Evolutionary conservation across 2,888 invertebrate genomes (phyloP), one percentile per base, ranked within the genome.

Genomic region (Noctua pronuba): DNA sequence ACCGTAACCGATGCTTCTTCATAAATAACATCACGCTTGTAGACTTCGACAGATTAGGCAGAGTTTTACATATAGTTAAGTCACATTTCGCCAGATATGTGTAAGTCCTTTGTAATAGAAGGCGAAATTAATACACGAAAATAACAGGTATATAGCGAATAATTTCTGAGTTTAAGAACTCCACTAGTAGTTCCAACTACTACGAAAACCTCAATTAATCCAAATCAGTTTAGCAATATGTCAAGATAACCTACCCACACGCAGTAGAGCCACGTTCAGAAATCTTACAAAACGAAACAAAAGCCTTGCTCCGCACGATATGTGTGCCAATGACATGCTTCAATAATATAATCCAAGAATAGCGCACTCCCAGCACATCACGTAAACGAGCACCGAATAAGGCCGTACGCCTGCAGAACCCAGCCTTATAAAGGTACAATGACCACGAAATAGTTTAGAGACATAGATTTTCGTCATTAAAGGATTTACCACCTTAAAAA

Each of bases 381-480:
- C 80, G 85, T 83, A 82, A 74, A 79, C 64, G 49, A 41, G 35
- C 67, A 77, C 80, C 75, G 24, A 73, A 81, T 85, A 86, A 66
- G 80, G 84, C 77, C 71, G 68, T 58, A 64, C 74, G 75, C 65
- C 80, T 76, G 79, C 80, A 79, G 75, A 84, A 80, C 75, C 73
- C 60, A 79, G 75, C 89, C 86, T 76, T 88, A 82, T 84, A 79
- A 75, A 86, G 86, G 88, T 85, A 88, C 89, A 88, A 81, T 85
- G 89, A 88, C 88, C 88, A 88, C 84, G 75, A 79, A 79, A 79
- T 85, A 78, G 72, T 78, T 84, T 68, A 64, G 71, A 69, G 35
- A 55, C 16, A 49, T 75, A 65, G 38, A 76, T 68, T 65, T n/a
- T 28, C 31, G 0, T 24, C n/a, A 62, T 73, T 60, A 31, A 77